Percentiles rank a stretch among this genome's conserved stretches.
These are phyloP conservation scores for Eclectus roratus DNA, from an alignment of 2,113 vertebrate species.

Conservation along the genomic window DNA sequence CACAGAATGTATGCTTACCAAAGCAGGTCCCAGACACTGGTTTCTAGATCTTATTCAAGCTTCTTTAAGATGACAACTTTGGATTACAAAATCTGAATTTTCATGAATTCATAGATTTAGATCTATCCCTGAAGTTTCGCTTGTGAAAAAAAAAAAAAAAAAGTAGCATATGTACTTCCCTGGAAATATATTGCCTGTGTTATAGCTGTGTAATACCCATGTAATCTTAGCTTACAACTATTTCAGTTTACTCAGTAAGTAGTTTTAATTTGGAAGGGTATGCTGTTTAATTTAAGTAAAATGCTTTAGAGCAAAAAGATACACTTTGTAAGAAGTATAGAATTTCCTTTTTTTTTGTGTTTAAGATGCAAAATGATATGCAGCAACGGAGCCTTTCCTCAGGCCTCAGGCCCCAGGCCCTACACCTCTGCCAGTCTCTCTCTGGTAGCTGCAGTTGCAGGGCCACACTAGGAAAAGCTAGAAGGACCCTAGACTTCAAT, in stretches of 20 bases:
- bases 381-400: background rate
- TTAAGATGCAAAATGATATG: background rate
- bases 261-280: background rate
- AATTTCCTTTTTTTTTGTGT: background rate
- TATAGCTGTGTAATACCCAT: background rate
- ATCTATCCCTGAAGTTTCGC: background rate
- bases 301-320: background rate
- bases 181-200: background rate
- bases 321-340: background rate
- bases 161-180: background rate
- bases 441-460: rapidly evolving
- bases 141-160: background rate
- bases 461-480: rapidly evolving
- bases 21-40: background rate
- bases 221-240: background rate
- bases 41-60: background rate
- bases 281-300: background rate
- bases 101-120: background rate
- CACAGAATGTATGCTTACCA: background rate
- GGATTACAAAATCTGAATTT: background rate
- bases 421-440: rapidly evolving
- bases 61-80: background rate
- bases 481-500: background rate
- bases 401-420: rapidly evolving
- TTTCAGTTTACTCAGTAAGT: background rate